Evolutionary conservation across 2,797 vertebrate species (phyloP).

Genomic region (Linurgus olivaceus): DNA sequence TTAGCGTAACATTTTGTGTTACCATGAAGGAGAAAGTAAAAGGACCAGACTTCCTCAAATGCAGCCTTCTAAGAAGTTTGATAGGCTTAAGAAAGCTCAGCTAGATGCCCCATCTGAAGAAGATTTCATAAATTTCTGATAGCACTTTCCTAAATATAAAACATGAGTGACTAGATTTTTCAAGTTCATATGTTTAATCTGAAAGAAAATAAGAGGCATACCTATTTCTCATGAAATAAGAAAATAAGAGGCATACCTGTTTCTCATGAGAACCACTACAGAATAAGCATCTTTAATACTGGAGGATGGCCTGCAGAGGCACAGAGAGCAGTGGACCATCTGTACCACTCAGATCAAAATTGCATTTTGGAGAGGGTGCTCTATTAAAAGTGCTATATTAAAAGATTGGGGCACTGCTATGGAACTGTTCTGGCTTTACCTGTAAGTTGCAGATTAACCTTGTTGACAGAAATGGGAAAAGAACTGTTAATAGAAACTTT

Average conservation of each 20-base stretch:
- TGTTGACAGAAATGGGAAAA: not conserved
- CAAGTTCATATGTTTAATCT: not conserved
- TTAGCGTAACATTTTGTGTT: not conserved
- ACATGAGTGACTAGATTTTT: not conserved
- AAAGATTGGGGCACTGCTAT: not conserved
- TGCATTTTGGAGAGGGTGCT: not conserved
- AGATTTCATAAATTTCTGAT: not conserved
- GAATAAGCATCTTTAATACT: not conserved
- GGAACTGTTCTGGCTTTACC: not conserved
- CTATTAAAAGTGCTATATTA: not conserved
- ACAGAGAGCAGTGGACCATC: not conserved
- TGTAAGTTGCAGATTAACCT: not conserved
- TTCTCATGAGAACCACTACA: not conserved
- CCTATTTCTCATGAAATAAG: not conserved
- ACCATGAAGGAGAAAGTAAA: not conserved
- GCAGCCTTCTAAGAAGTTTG: not conserved
- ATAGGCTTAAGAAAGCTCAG: not conserved
- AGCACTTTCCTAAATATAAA: not conserved
- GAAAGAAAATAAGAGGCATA: not conserved
- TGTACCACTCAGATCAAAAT: not conserved
- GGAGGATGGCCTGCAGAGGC: not conserved
- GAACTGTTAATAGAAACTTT: not conserved
- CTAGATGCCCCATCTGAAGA: not conserved
- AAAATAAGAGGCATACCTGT: not conserved
- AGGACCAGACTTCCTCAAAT: not conserved